Conservation (phyloP, 2,797 vertebrate genomes). For the Euphonia xanthogaster region DNA sequence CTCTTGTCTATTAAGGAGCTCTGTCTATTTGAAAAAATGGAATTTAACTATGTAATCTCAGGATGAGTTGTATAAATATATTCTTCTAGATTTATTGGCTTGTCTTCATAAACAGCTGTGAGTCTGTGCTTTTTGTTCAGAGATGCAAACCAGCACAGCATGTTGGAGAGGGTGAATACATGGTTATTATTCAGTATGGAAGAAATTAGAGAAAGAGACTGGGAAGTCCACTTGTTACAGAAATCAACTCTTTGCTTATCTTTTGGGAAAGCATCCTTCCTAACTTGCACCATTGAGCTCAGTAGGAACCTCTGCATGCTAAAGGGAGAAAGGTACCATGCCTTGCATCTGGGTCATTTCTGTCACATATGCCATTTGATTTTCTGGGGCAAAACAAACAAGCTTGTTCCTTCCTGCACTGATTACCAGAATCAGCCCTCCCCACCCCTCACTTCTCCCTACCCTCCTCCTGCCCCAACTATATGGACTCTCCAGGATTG, state of each 20-base stretch:
- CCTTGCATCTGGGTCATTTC: not conserved
- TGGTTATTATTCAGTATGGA: not conserved
- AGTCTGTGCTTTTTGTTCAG: constrained; percentile 22
- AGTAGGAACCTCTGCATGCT: not conserved
- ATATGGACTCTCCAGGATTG: not conserved
- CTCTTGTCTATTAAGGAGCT: not conserved
- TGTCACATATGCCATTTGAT: not conserved
- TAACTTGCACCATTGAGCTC: not conserved
- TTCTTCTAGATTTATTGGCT: constrained; percentile 35
- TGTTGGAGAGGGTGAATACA: not conserved
- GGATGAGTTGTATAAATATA: constrained; percentile 9
- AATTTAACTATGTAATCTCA: not conserved
- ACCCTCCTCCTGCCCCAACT: not conserved
- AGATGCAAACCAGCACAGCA: constrained; percentile 29
- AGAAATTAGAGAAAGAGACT: not conserved
- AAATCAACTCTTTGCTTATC: not conserved
- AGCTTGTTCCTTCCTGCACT: not conserved
- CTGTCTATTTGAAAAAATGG: not conserved
- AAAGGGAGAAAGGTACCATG: not conserved
- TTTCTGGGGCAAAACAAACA: not conserved
- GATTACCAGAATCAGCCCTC: not conserved
- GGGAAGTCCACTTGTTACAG: not conserved
- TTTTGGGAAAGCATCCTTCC: not conserved
- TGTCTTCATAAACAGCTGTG: constrained; percentile 36
- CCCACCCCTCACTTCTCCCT: not conserved